These are phyloP conservation scores for Aphodius granarius DNA, from an alignment of 2,888 invertebrate species.

Conservation along the genomic window DNA sequence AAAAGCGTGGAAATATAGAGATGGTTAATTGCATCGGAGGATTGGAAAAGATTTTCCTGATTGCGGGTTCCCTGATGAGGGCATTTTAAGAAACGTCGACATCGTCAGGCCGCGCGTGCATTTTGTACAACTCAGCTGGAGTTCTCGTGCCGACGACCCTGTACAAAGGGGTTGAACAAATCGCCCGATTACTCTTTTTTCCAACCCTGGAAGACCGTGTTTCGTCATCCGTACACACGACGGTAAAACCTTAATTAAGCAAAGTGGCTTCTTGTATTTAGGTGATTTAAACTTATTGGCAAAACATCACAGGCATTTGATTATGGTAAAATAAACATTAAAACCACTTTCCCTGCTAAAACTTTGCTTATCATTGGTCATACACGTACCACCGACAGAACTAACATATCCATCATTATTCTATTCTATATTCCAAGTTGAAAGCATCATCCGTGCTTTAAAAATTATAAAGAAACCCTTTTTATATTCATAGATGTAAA, in stretches of 20 bases:
- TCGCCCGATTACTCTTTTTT: not conserved
- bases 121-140: not conserved
- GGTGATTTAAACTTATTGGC: constrained; percentile 5
- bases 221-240: constrained; percentile 11
- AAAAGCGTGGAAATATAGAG: constrained; percentile 8
- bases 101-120: constrained; percentile 6
- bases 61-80: constrained; percentile 3
- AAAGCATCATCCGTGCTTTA: too few species aligned
- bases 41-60: constrained; percentile 26
- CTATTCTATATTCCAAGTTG: too few species aligned
- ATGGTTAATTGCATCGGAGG: constrained; percentile 22
- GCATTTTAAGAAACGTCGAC: not conserved
- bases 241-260: constrained; percentile 20
- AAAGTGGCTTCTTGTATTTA: constrained; percentile 16
- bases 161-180: constrained; percentile 5
- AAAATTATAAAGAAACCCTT: too few species aligned
- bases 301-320: too few species aligned
- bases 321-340: too few species aligned
- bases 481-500: too few species aligned
- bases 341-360: too few species aligned
- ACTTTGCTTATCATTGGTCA: too few species aligned
- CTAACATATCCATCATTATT: too few species aligned
- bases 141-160: not conserved
- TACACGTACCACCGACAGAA: too few species aligned
- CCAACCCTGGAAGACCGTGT: not conserved